Evolutionary conservation across 1,140 invertebrate species (phyloP).

Genomic region (Aphaenogaster floridana): DNA sequence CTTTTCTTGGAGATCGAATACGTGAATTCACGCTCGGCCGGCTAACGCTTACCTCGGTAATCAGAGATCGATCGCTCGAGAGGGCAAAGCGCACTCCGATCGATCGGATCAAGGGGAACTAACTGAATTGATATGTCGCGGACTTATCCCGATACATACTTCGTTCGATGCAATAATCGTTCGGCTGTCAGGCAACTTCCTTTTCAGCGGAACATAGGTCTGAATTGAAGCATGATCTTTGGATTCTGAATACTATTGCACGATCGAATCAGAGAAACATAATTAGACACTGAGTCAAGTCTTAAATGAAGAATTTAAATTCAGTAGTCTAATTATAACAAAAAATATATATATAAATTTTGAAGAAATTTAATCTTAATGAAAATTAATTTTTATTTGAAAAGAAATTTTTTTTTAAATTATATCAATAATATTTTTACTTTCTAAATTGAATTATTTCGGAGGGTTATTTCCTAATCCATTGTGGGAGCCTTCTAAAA

Average conservation of each 20-base stretch:
- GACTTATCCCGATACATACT: background rate
- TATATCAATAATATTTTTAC: background rate
- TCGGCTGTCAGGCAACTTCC: slow-evolving; percentile 72
- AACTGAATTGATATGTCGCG: slow-evolving; percentile 20
- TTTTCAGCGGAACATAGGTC: slow-evolving; percentile 40
- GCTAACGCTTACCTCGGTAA: background rate
- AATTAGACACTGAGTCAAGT: background rate
- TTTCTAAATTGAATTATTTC: background rate
- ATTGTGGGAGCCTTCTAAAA: background rate
- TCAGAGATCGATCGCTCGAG: background rate
- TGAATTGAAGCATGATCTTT: background rate
- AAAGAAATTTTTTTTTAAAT: background rate
- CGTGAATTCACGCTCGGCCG: background rate
- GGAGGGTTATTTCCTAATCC: background rate
- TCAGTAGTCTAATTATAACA: background rate
- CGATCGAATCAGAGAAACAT: background rate
- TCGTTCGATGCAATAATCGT: slow-evolving; percentile 40
- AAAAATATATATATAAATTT: background rate
- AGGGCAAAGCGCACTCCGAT: background rate
- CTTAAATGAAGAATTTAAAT: background rate
- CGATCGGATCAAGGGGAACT: background rate
- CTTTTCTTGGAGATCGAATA: slow-evolving; percentile 19
- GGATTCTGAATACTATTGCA: background rate
- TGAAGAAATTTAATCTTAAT: background rate
- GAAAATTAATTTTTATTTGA: background rate